Percentiles rank a stretch among this genome's conserved stretches.
Evolutionary conservation across 2,113 vertebrate species (phyloP).

Genomic region (Ammodytes dubius): DNA sequence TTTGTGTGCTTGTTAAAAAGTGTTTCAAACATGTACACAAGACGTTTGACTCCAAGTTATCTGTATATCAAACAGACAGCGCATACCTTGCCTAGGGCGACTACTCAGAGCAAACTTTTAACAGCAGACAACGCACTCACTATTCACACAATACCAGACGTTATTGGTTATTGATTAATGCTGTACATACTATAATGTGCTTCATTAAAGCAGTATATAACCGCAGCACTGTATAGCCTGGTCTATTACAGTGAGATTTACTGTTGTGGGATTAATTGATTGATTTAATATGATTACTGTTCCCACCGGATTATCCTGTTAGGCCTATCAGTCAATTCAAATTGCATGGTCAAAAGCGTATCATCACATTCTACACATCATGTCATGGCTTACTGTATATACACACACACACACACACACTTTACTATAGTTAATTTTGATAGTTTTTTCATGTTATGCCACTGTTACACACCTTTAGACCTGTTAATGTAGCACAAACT

Average conservation of each 20-base stretch:
- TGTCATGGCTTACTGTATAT: too few relatives aligned
- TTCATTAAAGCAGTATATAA: conserved; percentile 20
- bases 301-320: too few relatives aligned
- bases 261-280: neutral
- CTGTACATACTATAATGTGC: neutral
- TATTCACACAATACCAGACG: neutral
- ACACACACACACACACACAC: too few relatives aligned
- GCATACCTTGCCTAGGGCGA: neutral
- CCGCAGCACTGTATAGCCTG: conserved; percentile 1
- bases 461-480: too few relatives aligned
- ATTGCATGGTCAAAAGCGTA: too few relatives aligned
- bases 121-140: neutral
- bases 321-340: too few relatives aligned
- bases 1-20: neutral
- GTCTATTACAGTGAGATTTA: neutral
- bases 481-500: too few relatives aligned
- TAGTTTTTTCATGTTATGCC: too few relatives aligned
- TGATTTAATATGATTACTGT: too few relatives aligned
- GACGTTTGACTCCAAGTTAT: neutral
- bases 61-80: neutral
- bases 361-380: too few relatives aligned
- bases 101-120: neutral
- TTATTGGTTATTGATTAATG: conserved; percentile 26
- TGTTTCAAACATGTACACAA: too few relatives aligned
- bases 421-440: too few relatives aligned